Base-by-base conservation (phyloP, 1,140 invertebrate species). In the Brachionus angularis region DNA sequence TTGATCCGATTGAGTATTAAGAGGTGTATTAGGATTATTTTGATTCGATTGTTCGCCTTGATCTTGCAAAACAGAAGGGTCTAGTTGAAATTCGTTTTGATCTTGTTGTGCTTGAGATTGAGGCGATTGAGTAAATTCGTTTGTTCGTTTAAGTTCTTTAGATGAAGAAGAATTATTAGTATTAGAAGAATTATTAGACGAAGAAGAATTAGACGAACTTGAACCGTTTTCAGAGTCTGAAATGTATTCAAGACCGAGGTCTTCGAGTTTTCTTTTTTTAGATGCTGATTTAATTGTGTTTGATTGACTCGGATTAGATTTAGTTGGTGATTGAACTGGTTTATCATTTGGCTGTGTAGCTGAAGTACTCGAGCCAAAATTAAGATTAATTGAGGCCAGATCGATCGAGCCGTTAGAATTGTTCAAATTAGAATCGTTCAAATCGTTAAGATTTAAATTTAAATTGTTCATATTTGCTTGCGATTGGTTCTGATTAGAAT, bases 361-460 rank as follows among this genome's bases (percentile, higher is more conserved):
- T 8, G 52, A 8, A 27, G 52, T 18, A 14, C 2, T 14, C 14
- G 39, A 25, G 3, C 18, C 8, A 58, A 58, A 58, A 14, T 58
- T 58, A 39, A 58, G 25, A 23, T 58, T 58, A 23, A 58, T 58
- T 12, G 53, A 58, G 23, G 33, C 53, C 0, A 58, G 27, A 23
- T 58, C 53, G 1, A 58, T 16, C 3, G 53, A 58, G 16, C 53
- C 53, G n/a, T 58, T 58, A 31, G 53, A 58, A 42, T 58, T 58
- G 27, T 58, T 58, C 33, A 58, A 42, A 25, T 58, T 58, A 14
- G 53, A 58, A 33, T 58, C 53, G 33, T 58, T 58, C 33, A 58
- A 33, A 33, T 58, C 53, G 53, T 58, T 42, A 25, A 58, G 33
- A 23, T 58, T 58, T 2, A 58, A 1, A 23, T 58, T 58, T 0